Evolutionary conservation across 2,113 vertebrate species (phyloP).

Genomic region (Okapia johnstoni): DNA sequence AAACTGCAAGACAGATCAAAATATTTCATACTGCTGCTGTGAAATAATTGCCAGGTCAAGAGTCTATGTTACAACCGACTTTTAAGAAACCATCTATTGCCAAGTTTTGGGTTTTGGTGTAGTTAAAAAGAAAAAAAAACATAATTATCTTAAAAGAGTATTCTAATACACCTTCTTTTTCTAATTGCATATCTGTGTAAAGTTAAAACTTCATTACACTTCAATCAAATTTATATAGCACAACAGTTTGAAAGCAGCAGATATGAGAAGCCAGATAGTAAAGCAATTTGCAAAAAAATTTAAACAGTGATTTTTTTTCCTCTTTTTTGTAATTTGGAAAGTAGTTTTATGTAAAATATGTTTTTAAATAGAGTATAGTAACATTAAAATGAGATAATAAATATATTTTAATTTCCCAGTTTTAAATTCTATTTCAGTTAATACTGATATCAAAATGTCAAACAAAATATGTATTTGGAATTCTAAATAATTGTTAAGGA

Average conservation of each 20-base stretch:
- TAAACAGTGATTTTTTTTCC: neutral
- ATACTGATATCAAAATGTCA: neutral
- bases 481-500: neutral
- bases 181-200: neutral
- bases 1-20: neutral
- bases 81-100: neutral
- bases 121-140: neutral
- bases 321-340: neutral
- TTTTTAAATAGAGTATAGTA: neutral
- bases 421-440: neutral
- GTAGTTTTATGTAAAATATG: neutral
- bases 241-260: neutral
- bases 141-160: neutral
- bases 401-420: neutral
- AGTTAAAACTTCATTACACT: neutral
- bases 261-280: neutral
- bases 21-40: neutral
- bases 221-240: neutral
- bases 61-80: neutral
- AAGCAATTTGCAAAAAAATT: neutral
- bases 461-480: neutral
- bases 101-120: neutral
- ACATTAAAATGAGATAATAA: neutral
- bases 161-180: neutral
- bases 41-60: neutral